Conservation (phyloP, 2,888 invertebrate genomes). For the Halocaridina rubra region DNA sequence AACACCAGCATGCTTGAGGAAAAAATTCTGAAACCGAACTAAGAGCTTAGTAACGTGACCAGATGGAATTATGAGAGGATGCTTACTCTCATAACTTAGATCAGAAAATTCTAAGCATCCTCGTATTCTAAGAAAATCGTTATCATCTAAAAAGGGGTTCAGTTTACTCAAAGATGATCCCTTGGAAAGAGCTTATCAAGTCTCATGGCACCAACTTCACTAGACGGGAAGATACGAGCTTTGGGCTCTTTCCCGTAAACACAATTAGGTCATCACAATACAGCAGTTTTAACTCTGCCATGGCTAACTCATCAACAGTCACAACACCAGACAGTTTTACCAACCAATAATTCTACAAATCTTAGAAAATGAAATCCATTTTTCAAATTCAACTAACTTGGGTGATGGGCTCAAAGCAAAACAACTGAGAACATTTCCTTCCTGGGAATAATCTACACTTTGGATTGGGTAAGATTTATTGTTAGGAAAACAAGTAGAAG, state of each 20-base stretch:
- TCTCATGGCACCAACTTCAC: too few relatives aligned
- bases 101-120: conserved; percentile 3
- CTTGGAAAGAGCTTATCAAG: too few relatives aligned
- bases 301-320: too few relatives aligned
- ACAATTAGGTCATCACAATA: too few relatives aligned
- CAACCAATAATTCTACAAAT: not conserved
- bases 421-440: not conserved
- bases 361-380: not conserved
- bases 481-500: not conserved
- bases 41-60: conserved; percentile 14
- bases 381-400: not conserved
- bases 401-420: not conserved
- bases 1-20: conserved; percentile 34
- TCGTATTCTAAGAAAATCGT: conserved; percentile 4
- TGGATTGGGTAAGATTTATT: too few relatives aligned
- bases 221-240: too few relatives aligned
- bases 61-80: conserved; percentile 25
- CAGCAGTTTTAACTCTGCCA: too few relatives aligned
- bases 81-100: conserved; percentile 22
- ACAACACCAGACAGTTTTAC: too few relatives aligned
- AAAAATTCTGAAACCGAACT: conserved; percentile 1
- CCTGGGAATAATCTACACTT: not conserved
- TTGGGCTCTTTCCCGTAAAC: too few relatives aligned
- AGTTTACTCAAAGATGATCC: too few relatives aligned
- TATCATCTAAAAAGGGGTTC: not conserved